These are phyloP conservation scores for Drosophila tristis DNA, from an alignment of 1,140 invertebrate species.

Conservation along the genomic window DNA sequence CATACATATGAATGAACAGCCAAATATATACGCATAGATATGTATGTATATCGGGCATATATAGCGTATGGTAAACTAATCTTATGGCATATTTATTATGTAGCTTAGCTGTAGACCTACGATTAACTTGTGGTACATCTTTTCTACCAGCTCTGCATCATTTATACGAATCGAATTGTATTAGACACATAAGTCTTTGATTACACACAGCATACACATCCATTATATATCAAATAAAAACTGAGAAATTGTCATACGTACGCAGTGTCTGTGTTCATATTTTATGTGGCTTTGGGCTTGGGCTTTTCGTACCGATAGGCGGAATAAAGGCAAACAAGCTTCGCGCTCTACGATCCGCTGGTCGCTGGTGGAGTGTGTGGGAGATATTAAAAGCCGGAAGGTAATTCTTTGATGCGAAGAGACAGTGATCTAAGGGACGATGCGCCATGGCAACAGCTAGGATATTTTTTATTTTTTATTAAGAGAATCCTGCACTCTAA, in stretches of 20 bases:
- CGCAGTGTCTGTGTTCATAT: no score
- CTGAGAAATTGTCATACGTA: constrained; percentile 32
- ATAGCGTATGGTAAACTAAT: constrained; percentile 29
- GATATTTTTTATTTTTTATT: no score
- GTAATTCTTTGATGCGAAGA: no score
- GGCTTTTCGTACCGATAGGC: no score
- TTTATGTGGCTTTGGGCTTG: no score
- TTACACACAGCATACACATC: constrained; percentile 12
- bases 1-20: constrained; percentile 40
- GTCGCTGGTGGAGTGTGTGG: no score
- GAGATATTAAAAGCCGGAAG: no score
- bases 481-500: no score
- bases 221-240: constrained; percentile 47
- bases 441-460: no score
- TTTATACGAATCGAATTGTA: constrained; percentile 54
- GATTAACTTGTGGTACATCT: constrained; percentile 52
- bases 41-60: constrained; percentile 19
- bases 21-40: constrained; percentile 34
- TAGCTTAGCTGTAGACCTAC: constrained; percentile 71
- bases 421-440: no score
- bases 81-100: constrained; percentile 72
- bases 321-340: no score
- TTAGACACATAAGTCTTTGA: constrained; percentile 37
- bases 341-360: no score
- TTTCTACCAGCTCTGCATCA: constrained; percentile 44